Evolutionary conservation across 2,797 vertebrate species (phyloP), one percentile per base, ranked within the genome.

Genomic region (Xenentodon cancila): DNA sequence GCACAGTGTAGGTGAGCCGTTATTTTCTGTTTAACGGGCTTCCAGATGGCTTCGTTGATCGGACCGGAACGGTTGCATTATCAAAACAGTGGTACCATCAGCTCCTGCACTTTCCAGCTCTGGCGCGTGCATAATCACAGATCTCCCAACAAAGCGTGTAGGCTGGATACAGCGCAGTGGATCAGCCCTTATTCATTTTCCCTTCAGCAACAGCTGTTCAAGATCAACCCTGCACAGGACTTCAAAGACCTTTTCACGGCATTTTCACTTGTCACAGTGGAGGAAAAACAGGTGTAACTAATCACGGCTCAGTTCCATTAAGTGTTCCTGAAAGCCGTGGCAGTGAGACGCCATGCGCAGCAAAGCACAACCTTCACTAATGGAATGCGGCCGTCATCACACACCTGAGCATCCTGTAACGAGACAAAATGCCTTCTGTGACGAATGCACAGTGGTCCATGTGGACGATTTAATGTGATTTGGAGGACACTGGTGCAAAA

Each of bases 41-140:
- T 76, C 80, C 76, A 89, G 83, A 87, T 84, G 83, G 70, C 55
- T 67, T 42, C 5, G 47, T 17, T 83, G 82, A 87, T 85, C 82
- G 75, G 65, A 66, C 63, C 53, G 54, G 81, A 79, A 88, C 18
- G 56, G 73, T 15, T 19, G 71, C 16, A 71, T 83, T 71, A 76
- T 74, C 52, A 80, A 61, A 75, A 80, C 58, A 37, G 56, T 46
- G 46, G 57, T 50, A 72, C 71, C 66, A 50, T 73, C 66, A 80
- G 65, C 37, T 64, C 48, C 15, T 42, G 18, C 49, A 66, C 17
- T 42, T 78, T 66, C n/a, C 48, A 63, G 45, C 46, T 55, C 52
- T 56, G 52, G 58, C 45, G 43, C 45, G 30, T 20, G 56, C 12
- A 30, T 46, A 25, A 76, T 53, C 25, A 25, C 25, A 25, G 25